Base-by-base conservation (phyloP, 2,113 vertebrate species). In the Salvelinus alpinus region DNA sequence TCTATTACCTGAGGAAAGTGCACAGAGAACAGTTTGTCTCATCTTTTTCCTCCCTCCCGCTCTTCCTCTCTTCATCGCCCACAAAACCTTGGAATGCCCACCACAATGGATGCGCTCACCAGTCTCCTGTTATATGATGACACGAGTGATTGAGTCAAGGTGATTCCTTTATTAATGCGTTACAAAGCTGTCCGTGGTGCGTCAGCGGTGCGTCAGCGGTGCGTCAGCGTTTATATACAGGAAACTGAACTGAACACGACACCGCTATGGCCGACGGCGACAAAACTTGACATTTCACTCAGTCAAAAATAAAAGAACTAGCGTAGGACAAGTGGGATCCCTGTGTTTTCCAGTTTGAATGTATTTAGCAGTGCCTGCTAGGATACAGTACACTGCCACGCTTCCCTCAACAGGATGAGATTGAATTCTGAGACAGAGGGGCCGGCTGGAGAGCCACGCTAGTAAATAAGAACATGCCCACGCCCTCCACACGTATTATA, bases 251-350 rank as follows among this genome's bases (percentile, higher is more conserved):
- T 65, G 8, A 24, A 65, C 64, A 60, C 7, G n/a, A n/a, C 24
- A 29, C 22, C 64, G 24, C 9, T 4, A 65, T 13, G 64, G 20
- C 22, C 11, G 9, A 9, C 64, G 9, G 48, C 22, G 73, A 75
- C 66, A 54, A 47, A 54, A 67, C 24, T 60, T 47, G 34, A 64
- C 38, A 48, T 65, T 48, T 66, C 72, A 64, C 38, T 66, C n/a
- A 47, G 20, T 18, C 62, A 48, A 25, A 65, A 29, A 44, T 7
- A 1, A 16, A 29, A 29, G 2, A 65, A 29, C 22, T 65, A 34
- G 5, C 31, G 31, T 34, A 65, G 25, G 12, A 16, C 64, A 29
- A 3, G 18, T 60, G n/a, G 4, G 20, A 60, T 60, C 59, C 59
- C 59, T 60, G 18, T 14, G 6, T 60, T 20, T 60, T 60, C 59